Evolutionary conservation across 2,113 vertebrate species (phyloP).

Genomic region (Ictalurus furcatus): DNA sequence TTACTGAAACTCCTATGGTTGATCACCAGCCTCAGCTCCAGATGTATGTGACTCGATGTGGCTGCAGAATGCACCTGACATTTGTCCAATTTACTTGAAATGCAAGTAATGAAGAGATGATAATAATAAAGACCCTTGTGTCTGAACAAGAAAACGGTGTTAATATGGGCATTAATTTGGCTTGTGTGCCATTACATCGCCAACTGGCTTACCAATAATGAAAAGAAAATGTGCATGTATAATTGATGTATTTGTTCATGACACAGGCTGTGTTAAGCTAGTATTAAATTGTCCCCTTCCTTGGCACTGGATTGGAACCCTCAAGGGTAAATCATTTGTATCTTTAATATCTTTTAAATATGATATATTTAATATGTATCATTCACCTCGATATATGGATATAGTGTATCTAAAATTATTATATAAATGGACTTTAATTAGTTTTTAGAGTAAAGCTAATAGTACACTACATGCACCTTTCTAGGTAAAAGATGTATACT

Average conservation of each 20-base stretch:
- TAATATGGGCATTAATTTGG: neutral
- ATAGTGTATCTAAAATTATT: neutral
- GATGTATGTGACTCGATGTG: neutral
- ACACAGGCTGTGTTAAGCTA: neutral
- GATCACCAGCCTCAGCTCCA: neutral
- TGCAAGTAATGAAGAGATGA: conserved; percentile 11
- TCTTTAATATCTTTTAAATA: neutral
- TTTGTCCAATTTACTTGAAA: conserved; percentile 14
- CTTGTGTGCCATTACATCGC: neutral
- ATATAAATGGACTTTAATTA: neutral
- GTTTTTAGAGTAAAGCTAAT: conserved; percentile 3
- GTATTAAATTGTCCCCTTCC: neutral
- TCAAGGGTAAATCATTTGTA: neutral
- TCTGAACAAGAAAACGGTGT: neutral
- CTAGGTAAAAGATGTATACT: neutral
- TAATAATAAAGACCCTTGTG: neutral
- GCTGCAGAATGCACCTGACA: neutral
- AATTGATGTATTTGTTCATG: neutral
- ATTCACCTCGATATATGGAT: neutral
- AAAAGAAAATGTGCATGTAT: neutral
- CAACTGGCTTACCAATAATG: neutral
- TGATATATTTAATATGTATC: neutral
- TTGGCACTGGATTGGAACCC: neutral
- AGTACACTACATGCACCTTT: neutral
- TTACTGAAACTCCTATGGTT: neutral